phyloP scores from a whole-genome alignment of 2,113 vertebrate species.

The Camelus dromedarius region DNA sequence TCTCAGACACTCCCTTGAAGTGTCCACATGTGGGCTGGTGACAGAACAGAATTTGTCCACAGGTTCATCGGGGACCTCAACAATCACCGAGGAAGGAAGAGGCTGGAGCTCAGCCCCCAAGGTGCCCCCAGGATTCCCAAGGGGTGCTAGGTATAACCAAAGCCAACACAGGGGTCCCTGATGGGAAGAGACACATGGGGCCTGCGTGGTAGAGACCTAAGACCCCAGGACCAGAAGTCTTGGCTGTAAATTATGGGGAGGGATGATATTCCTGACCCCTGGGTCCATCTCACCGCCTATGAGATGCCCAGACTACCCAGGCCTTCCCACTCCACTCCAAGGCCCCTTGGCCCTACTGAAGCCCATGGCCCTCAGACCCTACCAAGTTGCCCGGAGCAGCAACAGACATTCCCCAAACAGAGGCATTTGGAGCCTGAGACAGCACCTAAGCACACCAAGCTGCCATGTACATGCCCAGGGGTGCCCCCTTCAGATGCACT shows the following conservation, averaged over 20 bases:
- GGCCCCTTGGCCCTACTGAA: background rate
- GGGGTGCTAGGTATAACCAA: background rate
- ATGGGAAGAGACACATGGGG: background rate
- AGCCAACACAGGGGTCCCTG: background rate
- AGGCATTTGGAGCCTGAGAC: background rate
- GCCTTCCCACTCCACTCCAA: background rate
- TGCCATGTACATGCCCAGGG: background rate
- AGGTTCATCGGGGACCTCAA: background rate
- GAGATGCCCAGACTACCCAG: background rate
- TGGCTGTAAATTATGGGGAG: background rate
- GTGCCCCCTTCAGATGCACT: background rate
- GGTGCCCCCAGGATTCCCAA: background rate
- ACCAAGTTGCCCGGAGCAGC: background rate
- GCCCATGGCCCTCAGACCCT: background rate
- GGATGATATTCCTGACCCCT: background rate
- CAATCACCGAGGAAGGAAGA: background rate
- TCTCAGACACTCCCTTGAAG: fast-evolving
- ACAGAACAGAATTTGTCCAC: background rate
- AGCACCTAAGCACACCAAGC: background rate
- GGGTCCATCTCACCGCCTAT: background rate
- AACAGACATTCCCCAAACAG: background rate
- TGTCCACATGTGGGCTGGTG: fast-evolving
- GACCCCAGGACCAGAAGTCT: background rate
- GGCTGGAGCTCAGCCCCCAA: background rate
- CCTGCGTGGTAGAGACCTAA: background rate